Evolutionary conservation across 2,888 invertebrate species (phyloP).

Genomic region (Allacma fusca): DNA sequence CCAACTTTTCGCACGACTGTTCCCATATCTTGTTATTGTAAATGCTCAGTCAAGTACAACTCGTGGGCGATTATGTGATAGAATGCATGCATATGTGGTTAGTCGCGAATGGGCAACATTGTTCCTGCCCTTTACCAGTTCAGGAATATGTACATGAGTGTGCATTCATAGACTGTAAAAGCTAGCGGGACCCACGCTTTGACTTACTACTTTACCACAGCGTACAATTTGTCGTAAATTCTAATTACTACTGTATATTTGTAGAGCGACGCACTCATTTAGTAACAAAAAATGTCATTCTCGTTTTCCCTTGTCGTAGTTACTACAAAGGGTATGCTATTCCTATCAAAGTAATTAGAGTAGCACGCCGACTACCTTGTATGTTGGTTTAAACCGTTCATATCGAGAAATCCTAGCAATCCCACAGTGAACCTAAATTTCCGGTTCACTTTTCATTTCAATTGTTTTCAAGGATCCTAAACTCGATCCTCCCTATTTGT

Average conservation of each 20-base stretch:
- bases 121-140: background rate
- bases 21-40: background rate
- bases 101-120: background rate
- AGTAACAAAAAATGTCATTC: background rate
- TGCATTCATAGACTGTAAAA: too few species aligned
- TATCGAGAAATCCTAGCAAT: background rate
- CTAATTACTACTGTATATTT: background rate
- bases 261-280: background rate
- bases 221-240: background rate
- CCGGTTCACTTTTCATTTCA: constrained; percentile 24
- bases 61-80: constrained; percentile 13
- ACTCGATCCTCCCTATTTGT: background rate
- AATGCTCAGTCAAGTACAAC: background rate
- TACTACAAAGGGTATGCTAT: background rate
- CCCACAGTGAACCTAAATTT: constrained; percentile 6
- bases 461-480: background rate
- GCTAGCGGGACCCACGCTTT: too few species aligned
- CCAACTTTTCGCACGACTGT: background rate
- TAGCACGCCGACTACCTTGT: too few species aligned
- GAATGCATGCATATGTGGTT: background rate
- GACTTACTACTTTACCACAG: background rate
- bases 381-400: too few species aligned
- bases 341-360: too few species aligned
- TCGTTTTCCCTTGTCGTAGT: background rate
- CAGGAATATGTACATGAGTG: too few species aligned